Base-by-base conservation (phyloP, 2,797 vertebrate species). In the Hydrophis major region DNA sequence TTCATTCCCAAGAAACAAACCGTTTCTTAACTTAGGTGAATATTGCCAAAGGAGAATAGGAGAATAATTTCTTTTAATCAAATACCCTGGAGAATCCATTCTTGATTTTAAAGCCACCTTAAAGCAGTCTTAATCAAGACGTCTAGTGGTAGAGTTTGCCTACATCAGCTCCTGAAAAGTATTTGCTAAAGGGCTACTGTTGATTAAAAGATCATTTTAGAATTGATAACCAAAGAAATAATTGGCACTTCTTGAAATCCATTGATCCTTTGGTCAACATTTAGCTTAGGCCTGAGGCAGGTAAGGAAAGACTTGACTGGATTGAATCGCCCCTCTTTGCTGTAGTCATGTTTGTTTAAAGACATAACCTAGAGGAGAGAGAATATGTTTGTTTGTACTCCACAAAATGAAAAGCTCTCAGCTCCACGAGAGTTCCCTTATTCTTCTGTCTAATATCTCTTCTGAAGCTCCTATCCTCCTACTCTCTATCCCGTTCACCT, bases 331-430 rank as follows among this genome's bases (percentile, higher is more conserved):
- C n/a, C 37, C 4, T 87, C 56, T 88, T 59, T 60, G 37, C 91
- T 63, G 89, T 92, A 91, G 94, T 93, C 91, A 27, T 93, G 95
- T 97, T 95, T 96, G 94, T 69, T 92, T 95, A 95, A 94, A 96
- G 87, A 92, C 88, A 90, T 93, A 92, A 25, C 89, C 13, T 92
- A 74, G 94, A 93, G 61, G 92, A 94, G 88, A 83, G 42, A 37
- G 91, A 95, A 96, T 96, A 97, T 96, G 96, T 97, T 98, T 96
- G 90, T 96, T 97, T 97, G 95, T 94, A 96, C 94, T 95, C 96
- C 95, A 97, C 96, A 94, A 95, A 95, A 69, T 97, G 96, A 96
- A 97, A 97, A 97, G 96, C 96, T 95, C 97, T 97, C 96, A 96
- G 92, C 95, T 92, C 94, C 94, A 95, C 0, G 89, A 98, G 96